Conservation (phyloP, 2,113 vertebrate species). For the Tragelaphus strepsiceros region DNA sequence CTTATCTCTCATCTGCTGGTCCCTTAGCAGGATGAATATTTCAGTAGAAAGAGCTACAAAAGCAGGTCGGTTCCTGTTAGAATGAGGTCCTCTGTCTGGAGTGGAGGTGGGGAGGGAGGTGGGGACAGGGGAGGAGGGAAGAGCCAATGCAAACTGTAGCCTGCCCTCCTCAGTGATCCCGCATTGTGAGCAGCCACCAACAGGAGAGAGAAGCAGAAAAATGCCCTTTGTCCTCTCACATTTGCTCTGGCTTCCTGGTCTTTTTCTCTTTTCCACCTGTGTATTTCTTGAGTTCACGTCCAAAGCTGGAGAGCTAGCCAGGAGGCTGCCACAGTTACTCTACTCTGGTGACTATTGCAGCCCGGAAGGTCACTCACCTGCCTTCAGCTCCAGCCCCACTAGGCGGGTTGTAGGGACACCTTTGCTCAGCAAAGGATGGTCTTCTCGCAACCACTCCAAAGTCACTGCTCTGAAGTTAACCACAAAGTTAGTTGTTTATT, state of each 20-base stretch:
- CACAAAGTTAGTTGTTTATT: neutral
- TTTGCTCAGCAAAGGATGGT: constrained; percentile 2
- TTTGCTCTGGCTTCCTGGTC: neutral
- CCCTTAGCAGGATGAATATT: neutral
- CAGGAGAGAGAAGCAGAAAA: neutral
- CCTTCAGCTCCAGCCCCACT: rapidly evolving
- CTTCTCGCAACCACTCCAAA: neutral
- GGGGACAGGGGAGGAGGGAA: neutral
- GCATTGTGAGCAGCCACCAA: neutral
- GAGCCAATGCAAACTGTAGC: neutral
- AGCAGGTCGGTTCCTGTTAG: neutral
- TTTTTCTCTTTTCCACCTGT: neutral
- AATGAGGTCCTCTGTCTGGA: neutral
- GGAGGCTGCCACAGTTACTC: neutral
- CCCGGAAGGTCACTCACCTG: neutral
- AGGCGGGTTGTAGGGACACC: neutral
- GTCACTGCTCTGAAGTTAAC: neutral
- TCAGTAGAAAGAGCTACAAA: neutral
- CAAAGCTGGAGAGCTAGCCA: neutral
- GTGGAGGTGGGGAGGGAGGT: neutral
- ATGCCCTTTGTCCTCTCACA: neutral
- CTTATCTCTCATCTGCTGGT: neutral
- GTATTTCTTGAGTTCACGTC: neutral
- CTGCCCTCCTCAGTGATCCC: neutral
- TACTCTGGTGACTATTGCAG: neutral